These are phyloP conservation scores for Ptychodera flava DNA, from an alignment of 35 echinoderm and acorn worm genomes.

Conservation along the genomic window DNA sequence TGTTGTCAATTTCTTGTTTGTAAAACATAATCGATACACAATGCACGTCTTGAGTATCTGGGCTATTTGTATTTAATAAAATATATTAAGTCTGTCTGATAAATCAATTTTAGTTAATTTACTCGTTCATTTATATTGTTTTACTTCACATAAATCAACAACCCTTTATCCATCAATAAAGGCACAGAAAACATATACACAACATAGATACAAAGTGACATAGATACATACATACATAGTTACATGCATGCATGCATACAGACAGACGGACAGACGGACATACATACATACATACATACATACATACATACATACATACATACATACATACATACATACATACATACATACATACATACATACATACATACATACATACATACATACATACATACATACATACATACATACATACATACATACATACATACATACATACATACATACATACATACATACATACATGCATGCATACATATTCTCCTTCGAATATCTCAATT, in stretches of 20 bases:
- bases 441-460: not conserved
- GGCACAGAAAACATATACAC: no score
- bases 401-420: constrained; percentile 2
- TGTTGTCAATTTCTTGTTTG: no score
- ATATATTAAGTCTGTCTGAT: no score
- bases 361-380: not conserved
- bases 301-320: constrained; percentile 2
- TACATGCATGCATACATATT: not conserved
- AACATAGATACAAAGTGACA: not conserved
- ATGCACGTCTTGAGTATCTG: no score
- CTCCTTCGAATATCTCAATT: no score
- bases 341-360: not conserved
- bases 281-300: constrained; percentile 2
- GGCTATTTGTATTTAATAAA: no score
- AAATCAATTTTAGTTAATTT: no score
- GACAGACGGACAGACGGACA: not conserved
- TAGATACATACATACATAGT: not conserved
- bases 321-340: not conserved
- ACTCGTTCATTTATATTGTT: no score
- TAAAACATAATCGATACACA: no score
- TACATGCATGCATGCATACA: not conserved
- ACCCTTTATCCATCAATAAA: no score
- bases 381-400: not conserved
- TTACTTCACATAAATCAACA: no score
- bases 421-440: not conserved